phyloP scores from a whole-genome alignment of 2,888 invertebrate genomes.

The Digitonthophagus gazella region DNA sequence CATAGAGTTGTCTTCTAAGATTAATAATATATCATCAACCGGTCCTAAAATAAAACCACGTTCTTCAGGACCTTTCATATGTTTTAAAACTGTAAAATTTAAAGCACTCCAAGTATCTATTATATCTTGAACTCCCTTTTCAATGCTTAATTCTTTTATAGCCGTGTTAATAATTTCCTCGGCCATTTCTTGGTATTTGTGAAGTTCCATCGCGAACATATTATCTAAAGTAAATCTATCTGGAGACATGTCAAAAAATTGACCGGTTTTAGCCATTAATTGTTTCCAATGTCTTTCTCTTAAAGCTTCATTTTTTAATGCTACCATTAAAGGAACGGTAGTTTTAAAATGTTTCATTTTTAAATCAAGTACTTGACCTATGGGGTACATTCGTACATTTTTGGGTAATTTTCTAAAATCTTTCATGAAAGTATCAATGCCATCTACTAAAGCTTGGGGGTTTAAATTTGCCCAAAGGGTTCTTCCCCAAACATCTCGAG shows the following conservation, averaged over 20 bases:
- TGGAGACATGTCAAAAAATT: slow-evolving; percentile 82
- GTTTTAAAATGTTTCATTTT: slow-evolving; percentile 87
- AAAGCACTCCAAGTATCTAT: slow-evolving; percentile 71
- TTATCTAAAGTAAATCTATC: slow-evolving; percentile 88
- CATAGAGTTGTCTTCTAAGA: slow-evolving; percentile 87
- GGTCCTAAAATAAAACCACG: slow-evolving; percentile 79
- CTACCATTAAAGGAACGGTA: slow-evolving; percentile 85
- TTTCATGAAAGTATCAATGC: slow-evolving; percentile 81
- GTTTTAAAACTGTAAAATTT: slow-evolving; percentile 63
- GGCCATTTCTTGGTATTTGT: slow-evolving; percentile 81
- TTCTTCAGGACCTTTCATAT: slow-evolving; percentile 72
- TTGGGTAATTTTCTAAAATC: slow-evolving; percentile 75
- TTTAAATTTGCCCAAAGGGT: slow-evolving; percentile 86
- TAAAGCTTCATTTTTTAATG: slow-evolving; percentile 87
- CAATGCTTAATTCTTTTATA: slow-evolving; percentile 87
- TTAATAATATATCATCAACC: slow-evolving; percentile 77
- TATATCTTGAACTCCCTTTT: slow-evolving; percentile 81
- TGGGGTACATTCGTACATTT: slow-evolving; percentile 56
- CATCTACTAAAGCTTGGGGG: slow-evolving; percentile 78
- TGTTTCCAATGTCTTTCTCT: slow-evolving; percentile 88
- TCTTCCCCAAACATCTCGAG: slow-evolving; percentile 79
- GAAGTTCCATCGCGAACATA: slow-evolving; percentile 90
- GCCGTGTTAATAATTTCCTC: slow-evolving; percentile 85
- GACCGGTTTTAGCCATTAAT: slow-evolving; percentile 81
- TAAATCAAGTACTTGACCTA: slow-evolving; percentile 70